Evolutionary conservation across 2,797 vertebrate species (phyloP).

Genomic region (Masticophis lateralis): DNA sequence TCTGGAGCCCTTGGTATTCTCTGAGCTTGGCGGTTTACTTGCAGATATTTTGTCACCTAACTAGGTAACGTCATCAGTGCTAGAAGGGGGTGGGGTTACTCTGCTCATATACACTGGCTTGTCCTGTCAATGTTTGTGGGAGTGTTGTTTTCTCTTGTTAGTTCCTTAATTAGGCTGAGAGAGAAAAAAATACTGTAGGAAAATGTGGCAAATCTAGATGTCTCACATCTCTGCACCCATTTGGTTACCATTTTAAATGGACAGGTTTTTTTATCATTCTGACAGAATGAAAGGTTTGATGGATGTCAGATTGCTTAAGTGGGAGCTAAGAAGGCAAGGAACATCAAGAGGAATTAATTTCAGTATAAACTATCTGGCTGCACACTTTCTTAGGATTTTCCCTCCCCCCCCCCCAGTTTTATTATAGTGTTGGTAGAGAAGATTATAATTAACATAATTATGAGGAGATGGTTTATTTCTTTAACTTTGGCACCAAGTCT

Average conservation of each 20-base stretch:
- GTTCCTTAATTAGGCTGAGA: background rate
- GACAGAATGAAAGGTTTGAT: conserved; percentile 1
- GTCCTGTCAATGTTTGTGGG: background rate
- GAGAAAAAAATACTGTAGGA: background rate
- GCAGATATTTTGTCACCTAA: background rate
- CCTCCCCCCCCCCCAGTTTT: background rate
- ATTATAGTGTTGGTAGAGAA: background rate
- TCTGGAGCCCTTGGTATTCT: background rate
- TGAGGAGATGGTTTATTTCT: background rate
- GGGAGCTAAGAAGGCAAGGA: background rate
- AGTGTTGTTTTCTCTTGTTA: background rate
- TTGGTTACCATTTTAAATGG: conserved; percentile 10
- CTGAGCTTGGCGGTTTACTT: background rate
- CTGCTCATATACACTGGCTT: background rate
- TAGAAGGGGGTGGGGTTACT: background rate
- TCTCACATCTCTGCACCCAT: background rate
- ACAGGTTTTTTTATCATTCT: conserved; percentile 9
- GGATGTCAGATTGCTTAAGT: background rate
- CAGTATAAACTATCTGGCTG: conserved; percentile 3
- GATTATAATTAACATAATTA: background rate
- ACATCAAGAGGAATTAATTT: conserved; percentile 7
- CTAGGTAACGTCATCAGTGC: background rate
- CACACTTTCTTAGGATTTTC: conserved; percentile 28
- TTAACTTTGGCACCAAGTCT: background rate
- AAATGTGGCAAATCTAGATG: conserved; percentile 7